Evolutionary conservation across 2,888 invertebrate species (phyloP).

Genomic region (Melinopterus prodromus): DNA sequence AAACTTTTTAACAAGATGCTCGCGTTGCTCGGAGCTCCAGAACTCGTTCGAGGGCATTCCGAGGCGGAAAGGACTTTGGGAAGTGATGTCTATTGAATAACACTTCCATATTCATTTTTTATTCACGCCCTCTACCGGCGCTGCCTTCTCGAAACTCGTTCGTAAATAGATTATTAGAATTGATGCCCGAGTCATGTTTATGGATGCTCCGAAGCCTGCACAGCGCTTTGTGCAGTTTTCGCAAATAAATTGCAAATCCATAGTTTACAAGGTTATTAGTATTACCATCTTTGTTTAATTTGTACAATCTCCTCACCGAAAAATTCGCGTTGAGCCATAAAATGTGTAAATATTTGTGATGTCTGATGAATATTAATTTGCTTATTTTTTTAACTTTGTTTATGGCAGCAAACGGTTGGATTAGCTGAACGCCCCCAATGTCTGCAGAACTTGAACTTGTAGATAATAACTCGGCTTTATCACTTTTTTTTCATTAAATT

Average conservation of each 20-base stretch:
- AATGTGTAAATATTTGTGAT: no score
- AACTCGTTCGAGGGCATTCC: neutral
- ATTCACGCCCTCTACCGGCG: slow-evolving; percentile 17
- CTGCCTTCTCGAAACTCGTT: neutral
- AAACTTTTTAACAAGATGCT: slow-evolving; percentile 43
- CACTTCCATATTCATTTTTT: slow-evolving; percentile 26
- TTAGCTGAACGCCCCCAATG: no score
- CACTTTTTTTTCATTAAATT: no score
- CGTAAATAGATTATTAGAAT: neutral
- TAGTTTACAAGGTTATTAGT: neutral
- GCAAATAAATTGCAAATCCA: neutral
- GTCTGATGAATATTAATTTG: no score
- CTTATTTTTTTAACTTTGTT: no score
- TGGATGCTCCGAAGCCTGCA: neutral
- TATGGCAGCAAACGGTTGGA: no score
- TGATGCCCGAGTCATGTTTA: neutral
- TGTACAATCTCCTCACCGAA: no score
- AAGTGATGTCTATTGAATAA: slow-evolving; percentile 4
- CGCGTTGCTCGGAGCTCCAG: slow-evolving; percentile 36
- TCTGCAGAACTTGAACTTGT: no score
- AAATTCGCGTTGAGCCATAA: no score
- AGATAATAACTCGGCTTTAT: no score
- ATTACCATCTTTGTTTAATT: neutral
- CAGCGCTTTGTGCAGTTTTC: neutral
- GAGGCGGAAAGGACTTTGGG: neutral